Conservation (phyloP, 2,797 vertebrate species). For the Sparus aurata region DNA sequence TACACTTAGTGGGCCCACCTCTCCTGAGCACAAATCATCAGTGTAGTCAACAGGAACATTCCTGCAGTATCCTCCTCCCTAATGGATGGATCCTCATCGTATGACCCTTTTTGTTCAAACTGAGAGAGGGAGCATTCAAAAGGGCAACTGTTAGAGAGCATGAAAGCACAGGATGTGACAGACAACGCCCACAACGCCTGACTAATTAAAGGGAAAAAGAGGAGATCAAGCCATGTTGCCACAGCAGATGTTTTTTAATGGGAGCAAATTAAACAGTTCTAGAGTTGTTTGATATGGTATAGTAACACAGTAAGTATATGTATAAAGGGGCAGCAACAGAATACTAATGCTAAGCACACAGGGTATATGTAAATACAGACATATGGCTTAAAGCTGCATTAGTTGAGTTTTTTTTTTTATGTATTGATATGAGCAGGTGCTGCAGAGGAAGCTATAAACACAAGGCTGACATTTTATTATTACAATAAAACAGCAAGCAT, state of each 20-base stretch:
- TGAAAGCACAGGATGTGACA: conserved; percentile 47
- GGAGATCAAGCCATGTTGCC: conserved; percentile 14
- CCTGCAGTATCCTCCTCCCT: conserved; percentile 45
- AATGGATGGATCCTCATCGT: conserved; percentile 29
- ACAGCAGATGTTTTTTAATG: conserved; percentile 41
- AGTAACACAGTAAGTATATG: conserved; percentile 18
- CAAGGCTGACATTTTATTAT: neutral
- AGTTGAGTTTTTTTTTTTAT: neutral
- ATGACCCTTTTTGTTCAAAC: conserved; percentile 46
- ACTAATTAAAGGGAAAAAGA: conserved; percentile 27
- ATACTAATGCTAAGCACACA: neutral
- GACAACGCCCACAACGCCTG: conserved; percentile 1
- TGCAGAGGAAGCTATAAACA: neutral
- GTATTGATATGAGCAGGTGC: neutral
- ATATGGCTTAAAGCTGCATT: neutral
- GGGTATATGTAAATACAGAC: neutral
- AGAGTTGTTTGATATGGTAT: conserved; percentile 21
- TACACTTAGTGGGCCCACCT: neutral
- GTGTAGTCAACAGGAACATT: conserved; percentile 22
- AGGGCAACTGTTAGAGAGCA: conserved; percentile 7
- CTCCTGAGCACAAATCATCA: neutral
- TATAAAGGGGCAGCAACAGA: neutral
- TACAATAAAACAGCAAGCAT: neutral
- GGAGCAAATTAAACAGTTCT: conserved; percentile 28
- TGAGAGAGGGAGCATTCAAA: conserved; percentile 15